These are phyloP conservation scores for Gisinianus flammeolus DNA, from an alignment of 2,888 invertebrate species.

Conservation along the genomic window DNA sequence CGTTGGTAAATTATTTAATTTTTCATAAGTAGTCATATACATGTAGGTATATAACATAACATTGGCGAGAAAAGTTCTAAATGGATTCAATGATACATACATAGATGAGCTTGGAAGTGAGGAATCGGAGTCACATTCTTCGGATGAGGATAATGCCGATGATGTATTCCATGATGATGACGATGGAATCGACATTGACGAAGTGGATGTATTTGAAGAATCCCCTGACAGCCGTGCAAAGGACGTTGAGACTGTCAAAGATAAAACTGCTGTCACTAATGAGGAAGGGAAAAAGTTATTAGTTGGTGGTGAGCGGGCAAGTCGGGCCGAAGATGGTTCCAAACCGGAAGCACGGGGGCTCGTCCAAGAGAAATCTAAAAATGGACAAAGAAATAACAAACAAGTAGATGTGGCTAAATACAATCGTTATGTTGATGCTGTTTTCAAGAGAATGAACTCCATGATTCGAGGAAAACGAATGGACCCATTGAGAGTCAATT, in stretches of 20 bases:
- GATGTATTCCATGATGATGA: slow-evolving; percentile 20
- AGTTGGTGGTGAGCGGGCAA: not conserved
- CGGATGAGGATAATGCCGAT: slow-evolving; percentile 6
- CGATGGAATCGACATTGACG: slow-evolving; percentile 8
- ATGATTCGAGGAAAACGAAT: slow-evolving; percentile 54
- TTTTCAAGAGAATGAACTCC: slow-evolving; percentile 54
- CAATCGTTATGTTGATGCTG: slow-evolving; percentile 55
- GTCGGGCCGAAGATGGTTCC: not conserved
- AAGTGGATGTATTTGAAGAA: slow-evolving; percentile 6
- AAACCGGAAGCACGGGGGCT: not conserved
- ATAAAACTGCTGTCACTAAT: not conserved
- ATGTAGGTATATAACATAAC: not conserved
- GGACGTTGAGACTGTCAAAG: not conserved
- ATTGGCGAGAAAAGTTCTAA: not conserved
- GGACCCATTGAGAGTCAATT: slow-evolving; percentile 56
- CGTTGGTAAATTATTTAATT: slow-evolving; percentile 24
- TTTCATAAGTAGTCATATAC: not conserved
- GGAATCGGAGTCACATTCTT: not conserved
- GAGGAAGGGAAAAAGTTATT: too few species aligned
- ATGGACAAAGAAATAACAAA: not conserved
- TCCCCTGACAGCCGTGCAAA: not conserved
- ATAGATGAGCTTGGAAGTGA: slow-evolving; percentile 31
- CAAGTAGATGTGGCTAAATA: slow-evolving; percentile 40
- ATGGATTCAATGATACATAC: not conserved
- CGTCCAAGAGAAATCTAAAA: not conserved